Evolutionary conservation across 2,113 vertebrate genomes (phyloP).

Genomic region (Phyllopteryx taeniolatus): DNA sequence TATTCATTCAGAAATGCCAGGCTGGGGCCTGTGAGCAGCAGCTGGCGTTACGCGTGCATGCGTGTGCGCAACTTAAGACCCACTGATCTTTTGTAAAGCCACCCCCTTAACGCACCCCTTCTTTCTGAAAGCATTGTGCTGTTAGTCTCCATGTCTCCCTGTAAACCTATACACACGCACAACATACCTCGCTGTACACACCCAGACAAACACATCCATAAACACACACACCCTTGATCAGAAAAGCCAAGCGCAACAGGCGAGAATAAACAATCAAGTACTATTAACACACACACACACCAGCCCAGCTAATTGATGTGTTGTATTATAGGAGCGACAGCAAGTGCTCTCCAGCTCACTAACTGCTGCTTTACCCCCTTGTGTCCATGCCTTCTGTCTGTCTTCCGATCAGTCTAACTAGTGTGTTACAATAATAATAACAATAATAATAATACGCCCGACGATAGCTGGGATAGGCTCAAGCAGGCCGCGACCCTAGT

Average conservation of each 20-base stretch:
- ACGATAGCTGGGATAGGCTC: too few species aligned
- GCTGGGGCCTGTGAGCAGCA: constrained; percentile 63
- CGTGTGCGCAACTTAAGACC: constrained; percentile 50
- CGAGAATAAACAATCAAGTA: constrained; percentile 64
- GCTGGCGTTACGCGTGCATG: constrained; percentile 61
- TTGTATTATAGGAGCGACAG: constrained; percentile 59
- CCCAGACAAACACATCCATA: constrained; percentile 26
- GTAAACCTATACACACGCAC: constrained; percentile 43
- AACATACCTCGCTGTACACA: constrained; percentile 13
- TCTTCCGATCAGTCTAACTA: constrained; percentile 30
- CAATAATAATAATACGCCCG: too few species aligned
- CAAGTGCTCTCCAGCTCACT: constrained; percentile 74
- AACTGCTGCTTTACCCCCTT: constrained; percentile 64
- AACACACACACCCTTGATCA: constrained; percentile 28
- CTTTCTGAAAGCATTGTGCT: constrained; percentile 30
- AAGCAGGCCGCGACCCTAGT: too few species aligned
- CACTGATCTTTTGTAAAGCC: constrained; percentile 62
- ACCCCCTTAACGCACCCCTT: neutral
- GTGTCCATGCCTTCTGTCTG: constrained; percentile 29
- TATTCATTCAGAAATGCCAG: constrained; percentile 77
- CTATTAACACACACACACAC: constrained; percentile 39
- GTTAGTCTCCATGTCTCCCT: constrained; percentile 35
- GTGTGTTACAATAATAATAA: neutral
- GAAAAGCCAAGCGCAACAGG: constrained; percentile 43
- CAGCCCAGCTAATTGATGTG: constrained; percentile 64